Evolutionary conservation across 2,888 invertebrate species (phyloP).

Genomic region (Thumatha senex): DNA sequence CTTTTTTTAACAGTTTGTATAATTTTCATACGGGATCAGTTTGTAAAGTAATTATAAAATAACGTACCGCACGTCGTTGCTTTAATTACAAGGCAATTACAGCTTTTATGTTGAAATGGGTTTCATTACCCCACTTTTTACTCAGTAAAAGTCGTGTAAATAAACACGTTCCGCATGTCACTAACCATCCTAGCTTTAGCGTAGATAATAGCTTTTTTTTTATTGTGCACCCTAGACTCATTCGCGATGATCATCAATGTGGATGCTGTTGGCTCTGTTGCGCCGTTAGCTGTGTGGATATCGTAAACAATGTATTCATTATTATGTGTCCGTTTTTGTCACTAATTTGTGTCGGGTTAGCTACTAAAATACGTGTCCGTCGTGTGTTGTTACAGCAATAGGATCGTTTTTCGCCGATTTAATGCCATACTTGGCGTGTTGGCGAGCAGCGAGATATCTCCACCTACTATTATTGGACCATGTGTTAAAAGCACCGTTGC

Average conservation of each 20-base stretch:
- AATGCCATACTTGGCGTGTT: constrained; percentile 87
- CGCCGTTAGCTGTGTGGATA: constrained; percentile 23
- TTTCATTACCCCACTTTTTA: constrained; percentile 1
- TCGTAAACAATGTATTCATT: constrained; percentile 76
- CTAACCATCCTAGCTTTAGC: constrained; percentile 15
- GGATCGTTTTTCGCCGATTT: constrained; percentile 87
- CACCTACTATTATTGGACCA: constrained; percentile 84
- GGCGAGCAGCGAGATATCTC: constrained; percentile 86
- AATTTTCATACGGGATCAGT: constrained; percentile 56
- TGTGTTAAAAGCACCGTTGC: constrained; percentile 87
- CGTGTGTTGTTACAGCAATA: constrained; percentile 86
- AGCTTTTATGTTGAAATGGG: not conserved
- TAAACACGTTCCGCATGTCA: constrained; percentile 24
- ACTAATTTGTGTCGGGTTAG: constrained; percentile 11
- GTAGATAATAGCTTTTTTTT: constrained; percentile 14
- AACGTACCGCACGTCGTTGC: not conserved
- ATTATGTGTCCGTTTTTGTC: constrained; percentile 33
- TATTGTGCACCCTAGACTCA: constrained; percentile 11
- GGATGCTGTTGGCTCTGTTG: constrained; percentile 21
- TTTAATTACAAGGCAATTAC: not conserved
- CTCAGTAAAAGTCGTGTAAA: constrained; percentile 5
- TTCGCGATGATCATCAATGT: constrained; percentile 19
- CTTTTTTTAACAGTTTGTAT: not conserved
- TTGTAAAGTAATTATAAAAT: constrained; percentile 39
- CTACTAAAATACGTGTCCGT: constrained; percentile 40